phyloP scores from a whole-genome alignment of 2,113 vertebrate genomes.

The Furnarius figulus region DNA sequence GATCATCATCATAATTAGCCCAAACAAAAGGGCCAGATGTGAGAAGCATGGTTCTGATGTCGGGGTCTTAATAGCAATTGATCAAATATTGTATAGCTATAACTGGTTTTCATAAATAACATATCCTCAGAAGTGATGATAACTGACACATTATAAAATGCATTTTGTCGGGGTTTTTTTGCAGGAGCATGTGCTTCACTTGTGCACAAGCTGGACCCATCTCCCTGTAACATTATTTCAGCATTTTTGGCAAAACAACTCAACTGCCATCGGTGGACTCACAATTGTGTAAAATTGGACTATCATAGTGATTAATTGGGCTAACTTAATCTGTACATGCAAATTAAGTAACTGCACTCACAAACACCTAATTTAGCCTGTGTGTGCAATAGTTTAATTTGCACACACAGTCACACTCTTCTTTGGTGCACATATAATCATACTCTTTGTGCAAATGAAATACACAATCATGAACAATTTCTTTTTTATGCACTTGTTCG shows the following conservation, averaged over 20 bases:
- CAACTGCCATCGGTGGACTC: neutral
- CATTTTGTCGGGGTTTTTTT: neutral
- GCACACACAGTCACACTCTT: neutral
- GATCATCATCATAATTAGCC: neutral
- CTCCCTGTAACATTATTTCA: neutral
- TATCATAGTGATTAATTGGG: slow-evolving; percentile 37
- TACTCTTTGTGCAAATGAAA: neutral
- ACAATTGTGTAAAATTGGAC: slow-evolving; percentile 19
- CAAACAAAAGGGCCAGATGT: slow-evolving; percentile 48
- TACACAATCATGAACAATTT: neutral
- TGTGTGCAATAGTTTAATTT: neutral
- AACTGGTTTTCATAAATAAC: slow-evolving; percentile 1
- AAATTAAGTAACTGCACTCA: slow-evolving; percentile 29
- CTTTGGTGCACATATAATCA: neutral
- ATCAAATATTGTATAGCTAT: neutral
- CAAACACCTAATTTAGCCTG: slow-evolving; percentile 2
- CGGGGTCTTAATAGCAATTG: neutral
- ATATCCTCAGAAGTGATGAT: neutral
- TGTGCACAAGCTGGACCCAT: neutral
- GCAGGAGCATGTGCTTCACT: neutral
- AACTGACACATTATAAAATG: neutral
- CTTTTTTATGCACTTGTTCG: neutral
- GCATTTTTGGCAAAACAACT: neutral
- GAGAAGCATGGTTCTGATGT: neutral
- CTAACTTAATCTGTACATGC: slow-evolving; percentile 31